Percentiles rank a stretch among this genome's conserved stretches.
Evolutionary conservation across 2,888 invertebrate genomes (phyloP).

Genomic region (Tromatobia lineatoria): DNA sequence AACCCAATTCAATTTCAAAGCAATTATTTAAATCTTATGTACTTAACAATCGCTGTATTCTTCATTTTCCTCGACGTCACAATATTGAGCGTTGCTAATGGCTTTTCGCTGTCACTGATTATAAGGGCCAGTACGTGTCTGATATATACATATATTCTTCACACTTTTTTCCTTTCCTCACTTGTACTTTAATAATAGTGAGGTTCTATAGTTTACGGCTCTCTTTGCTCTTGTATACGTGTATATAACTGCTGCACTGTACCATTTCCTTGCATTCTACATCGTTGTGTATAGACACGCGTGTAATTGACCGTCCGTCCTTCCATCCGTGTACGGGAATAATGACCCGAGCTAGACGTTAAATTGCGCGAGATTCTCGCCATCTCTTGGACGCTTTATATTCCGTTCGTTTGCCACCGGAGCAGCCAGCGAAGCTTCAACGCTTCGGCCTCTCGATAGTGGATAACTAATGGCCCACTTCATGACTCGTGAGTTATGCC

Average conservation of each 20-base stretch:
- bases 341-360: constrained; percentile 70
- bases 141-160: neutral
- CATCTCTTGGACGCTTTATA: constrained; percentile 30
- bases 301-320: constrained; percentile 76
- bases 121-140: too few species aligned
- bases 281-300: constrained; percentile 61
- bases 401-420: constrained; percentile 16
- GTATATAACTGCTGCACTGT: constrained; percentile 46
- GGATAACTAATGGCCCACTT: constrained; percentile 66
- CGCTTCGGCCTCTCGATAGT: constrained; percentile 58
- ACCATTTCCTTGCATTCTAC: constrained; percentile 46
- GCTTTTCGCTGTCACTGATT: constrained; percentile 65
- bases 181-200: constrained; percentile 58
- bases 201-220: constrained; percentile 63
- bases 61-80: too few species aligned
- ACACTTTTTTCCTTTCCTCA: constrained; percentile 37
- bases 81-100: constrained; percentile 54
- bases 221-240: constrained; percentile 38
- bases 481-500: constrained; percentile 48
- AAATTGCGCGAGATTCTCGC: constrained; percentile 65
- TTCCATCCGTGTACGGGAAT: constrained; percentile 69
- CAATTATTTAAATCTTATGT: too few species aligned
- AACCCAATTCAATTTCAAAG: too few species aligned
- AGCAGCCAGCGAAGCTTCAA: neutral
- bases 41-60: too few species aligned